Conservation (phyloP, 1,140 invertebrate species). For the Anastrepha ludens region DNA sequence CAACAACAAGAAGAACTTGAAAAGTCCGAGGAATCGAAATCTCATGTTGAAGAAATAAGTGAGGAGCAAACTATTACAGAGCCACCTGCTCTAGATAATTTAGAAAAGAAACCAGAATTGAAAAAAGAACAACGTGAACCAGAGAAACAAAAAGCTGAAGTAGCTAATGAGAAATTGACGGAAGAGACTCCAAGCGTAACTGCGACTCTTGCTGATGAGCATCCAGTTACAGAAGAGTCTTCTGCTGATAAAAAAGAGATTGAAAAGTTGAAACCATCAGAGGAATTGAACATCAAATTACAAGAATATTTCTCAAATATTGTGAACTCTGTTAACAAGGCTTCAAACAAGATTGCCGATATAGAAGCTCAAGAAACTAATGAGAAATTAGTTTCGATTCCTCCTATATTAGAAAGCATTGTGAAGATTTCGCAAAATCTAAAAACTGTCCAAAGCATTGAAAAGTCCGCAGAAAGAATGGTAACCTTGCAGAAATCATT, state of each 20-base stretch:
- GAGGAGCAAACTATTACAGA: slow-evolving; percentile 4
- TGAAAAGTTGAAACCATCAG: not conserved
- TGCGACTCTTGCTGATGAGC: not conserved
- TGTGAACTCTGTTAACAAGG: too few relatives aligned
- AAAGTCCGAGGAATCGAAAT: slow-evolving; percentile 32
- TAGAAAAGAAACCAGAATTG: slow-evolving; percentile 17
- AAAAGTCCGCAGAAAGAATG: slow-evolving; percentile 68
- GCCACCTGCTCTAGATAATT: not conserved
- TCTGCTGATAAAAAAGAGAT: slow-evolving; percentile 20
- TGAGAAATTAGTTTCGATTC: not conserved
- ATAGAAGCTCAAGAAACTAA: not conserved
- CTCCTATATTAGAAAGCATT: not conserved
- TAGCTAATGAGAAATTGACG: not conserved
- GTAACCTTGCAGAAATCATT: slow-evolving; percentile 66
- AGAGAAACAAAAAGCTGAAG: slow-evolving; percentile 51
- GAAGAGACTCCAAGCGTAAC: not conserved
- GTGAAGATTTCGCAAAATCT: slow-evolving; percentile 57
- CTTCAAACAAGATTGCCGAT: not conserved
- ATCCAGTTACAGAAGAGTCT: slow-evolving; percentile 51
- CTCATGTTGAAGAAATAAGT: slow-evolving; percentile 4
- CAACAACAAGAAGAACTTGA: slow-evolving; percentile 54
- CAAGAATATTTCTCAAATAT: slow-evolving; percentile 8
- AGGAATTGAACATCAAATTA: not conserved
- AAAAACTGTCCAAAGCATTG: slow-evolving; percentile 57
- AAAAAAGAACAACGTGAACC: slow-evolving; percentile 49